Evolutionary conservation across 2,797 vertebrate genomes (phyloP).

Genomic region (Babyrousa celebensis): DNA sequence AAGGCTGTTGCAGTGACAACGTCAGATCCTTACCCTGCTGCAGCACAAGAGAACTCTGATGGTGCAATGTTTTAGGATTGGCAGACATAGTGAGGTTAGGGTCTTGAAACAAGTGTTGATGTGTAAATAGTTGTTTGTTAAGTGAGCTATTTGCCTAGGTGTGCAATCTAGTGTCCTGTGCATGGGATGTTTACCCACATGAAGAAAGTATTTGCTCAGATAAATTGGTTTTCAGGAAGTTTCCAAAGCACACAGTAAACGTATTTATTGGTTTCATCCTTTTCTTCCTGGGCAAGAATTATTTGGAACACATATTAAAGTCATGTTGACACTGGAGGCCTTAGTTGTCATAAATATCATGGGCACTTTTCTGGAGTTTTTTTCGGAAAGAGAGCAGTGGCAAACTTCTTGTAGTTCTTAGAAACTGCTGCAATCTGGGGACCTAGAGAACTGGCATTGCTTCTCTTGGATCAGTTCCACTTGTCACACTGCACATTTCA

Average conservation of each 20-base stretch:
- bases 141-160: not conserved
- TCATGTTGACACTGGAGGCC: not conserved
- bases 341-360: not conserved
- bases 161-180: not conserved
- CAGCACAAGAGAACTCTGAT: not conserved
- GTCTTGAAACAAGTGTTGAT: not conserved
- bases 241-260: not conserved
- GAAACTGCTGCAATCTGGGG: not conserved
- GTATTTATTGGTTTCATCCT: not conserved
- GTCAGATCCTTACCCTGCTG: too few species aligned
- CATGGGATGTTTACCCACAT: not conserved
- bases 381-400: not conserved
- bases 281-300: slow-evolving; percentile 1
- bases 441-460: not conserved
- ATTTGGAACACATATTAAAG: not conserved
- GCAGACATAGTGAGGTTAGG: not conserved
- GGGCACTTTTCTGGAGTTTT: not conserved
- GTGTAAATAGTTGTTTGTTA: not conserved
- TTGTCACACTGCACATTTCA: not conserved
- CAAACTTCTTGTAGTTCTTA: not conserved
- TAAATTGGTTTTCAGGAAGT: not conserved
- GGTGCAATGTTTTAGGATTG: not conserved
- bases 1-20: too few species aligned
- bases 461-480: not conserved
- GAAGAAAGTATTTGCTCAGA: not conserved